phyloP scores from a whole-genome alignment of 2,888 invertebrate genomes.

The Rhamphomyia laevipes region DNA sequence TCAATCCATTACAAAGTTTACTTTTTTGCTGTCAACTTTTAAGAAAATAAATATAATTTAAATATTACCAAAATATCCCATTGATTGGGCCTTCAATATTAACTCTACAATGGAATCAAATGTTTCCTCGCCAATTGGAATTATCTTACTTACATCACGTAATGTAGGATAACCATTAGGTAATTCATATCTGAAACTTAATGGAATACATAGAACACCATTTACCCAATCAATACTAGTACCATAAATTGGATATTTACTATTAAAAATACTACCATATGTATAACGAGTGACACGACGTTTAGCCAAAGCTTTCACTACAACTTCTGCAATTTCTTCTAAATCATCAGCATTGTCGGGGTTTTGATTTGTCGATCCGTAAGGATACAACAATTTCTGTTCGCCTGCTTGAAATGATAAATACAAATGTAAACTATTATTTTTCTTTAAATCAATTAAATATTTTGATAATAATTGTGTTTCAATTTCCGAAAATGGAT shows the following conservation, averaged over 20 bases:
- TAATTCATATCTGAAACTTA: no score
- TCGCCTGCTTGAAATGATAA: conserved; percentile 65
- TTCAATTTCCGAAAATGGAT: conserved; percentile 47
- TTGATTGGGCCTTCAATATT: no score
- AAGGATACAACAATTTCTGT: conserved; percentile 58
- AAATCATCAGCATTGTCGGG: conserved; percentile 43
- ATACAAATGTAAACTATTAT: conserved; percentile 45
- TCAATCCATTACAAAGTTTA: no score
- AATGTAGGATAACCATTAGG: no score
- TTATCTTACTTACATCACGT: conserved; percentile 43
- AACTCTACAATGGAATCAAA: no score
- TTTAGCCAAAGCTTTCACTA: conserved; percentile 35
- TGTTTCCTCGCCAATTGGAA: conserved; percentile 41
- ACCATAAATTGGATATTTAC: conserved; percentile 49
- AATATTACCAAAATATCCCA: no score
- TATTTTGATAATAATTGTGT: conserved; percentile 44
- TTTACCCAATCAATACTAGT: conserved; percentile 66
- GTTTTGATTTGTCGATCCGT: conserved; percentile 49
- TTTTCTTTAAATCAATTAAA: conserved; percentile 38
- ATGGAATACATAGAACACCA: conserved; percentile 37
- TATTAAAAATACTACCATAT: conserved; percentile 47
- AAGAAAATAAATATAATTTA: no score
- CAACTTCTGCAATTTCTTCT: conserved; percentile 30
- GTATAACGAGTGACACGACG: conserved; percentile 47
- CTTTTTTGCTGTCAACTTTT: no score